These are phyloP conservation scores for Vidua chalybeata DNA, from an alignment of 2,113 vertebrate genomes.

Conservation along the genomic window DNA sequence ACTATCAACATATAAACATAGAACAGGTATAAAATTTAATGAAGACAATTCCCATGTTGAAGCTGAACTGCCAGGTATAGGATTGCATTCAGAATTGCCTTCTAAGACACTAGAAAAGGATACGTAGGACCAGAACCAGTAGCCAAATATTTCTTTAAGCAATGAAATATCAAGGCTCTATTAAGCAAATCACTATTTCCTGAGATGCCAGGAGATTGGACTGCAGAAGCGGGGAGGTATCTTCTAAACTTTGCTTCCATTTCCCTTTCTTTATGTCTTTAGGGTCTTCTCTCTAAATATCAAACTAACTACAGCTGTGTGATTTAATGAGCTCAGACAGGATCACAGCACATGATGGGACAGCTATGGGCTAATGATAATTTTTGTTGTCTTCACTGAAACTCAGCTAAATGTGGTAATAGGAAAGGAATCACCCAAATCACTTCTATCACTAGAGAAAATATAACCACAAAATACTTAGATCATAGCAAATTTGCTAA, in stretches of 20 bases:
- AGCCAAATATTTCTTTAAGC: not conserved
- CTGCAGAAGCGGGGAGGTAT: not conserved
- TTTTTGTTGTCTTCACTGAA: not conserved
- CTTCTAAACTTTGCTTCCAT: not conserved
- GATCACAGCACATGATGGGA: not conserved
- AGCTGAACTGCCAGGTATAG: not conserved
- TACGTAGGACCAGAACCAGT: not conserved
- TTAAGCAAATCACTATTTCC: not conserved
- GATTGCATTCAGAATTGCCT: not conserved
- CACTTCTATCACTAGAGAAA: not conserved
- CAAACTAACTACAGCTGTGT: not conserved
- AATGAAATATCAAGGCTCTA: not conserved
- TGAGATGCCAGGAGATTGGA: not conserved
- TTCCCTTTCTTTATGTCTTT: not conserved
- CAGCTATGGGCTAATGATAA: not conserved
- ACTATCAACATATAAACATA: not conserved
- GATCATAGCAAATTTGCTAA: not conserved
- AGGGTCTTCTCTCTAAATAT: not conserved
- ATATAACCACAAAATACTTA: not conserved
- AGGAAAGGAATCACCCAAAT: not conserved
- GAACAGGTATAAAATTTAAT: not conserved
- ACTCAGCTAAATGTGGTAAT: not conserved
- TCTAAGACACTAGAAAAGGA: not conserved
- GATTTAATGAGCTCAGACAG: not conserved
- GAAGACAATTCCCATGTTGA: not conserved